Percentiles rank a stretch among this genome's conserved stretches.
Conservation (phyloP, 2,888 invertebrate species). For the Gastrophysa polygoni region DNA sequence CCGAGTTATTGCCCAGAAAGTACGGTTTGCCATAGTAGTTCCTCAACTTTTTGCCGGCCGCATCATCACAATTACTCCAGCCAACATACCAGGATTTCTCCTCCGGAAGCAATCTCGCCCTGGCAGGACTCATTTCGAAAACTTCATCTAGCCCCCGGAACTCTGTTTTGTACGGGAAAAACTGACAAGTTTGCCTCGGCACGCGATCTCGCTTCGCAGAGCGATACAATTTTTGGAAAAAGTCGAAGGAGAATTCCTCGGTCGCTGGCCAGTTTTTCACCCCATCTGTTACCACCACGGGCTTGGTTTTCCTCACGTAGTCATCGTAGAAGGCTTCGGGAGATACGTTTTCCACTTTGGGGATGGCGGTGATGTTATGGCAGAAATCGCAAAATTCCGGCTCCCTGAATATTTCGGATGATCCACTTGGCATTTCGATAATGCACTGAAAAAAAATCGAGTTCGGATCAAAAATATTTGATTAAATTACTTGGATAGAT, state of each 20-base stretch:
- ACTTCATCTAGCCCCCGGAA: conserved; percentile 80
- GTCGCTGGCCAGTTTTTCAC: conserved; percentile 81
- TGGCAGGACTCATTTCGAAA: conserved; percentile 75
- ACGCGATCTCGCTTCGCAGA: not conserved
- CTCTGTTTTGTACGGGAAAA: conserved; percentile 92
- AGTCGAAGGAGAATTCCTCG: conserved; percentile 68
- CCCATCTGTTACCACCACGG: conserved; percentile 86
- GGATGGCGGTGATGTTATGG: conserved; percentile 65
- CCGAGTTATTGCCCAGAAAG: conserved; percentile 84
- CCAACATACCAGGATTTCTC: conserved; percentile 69
- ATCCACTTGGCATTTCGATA: conserved; percentile 50
- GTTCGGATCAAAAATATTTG: not conserved
- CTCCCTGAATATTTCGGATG: conserved; percentile 68
- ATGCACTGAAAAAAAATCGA: conserved; percentile 48
- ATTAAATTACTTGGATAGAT: no score
- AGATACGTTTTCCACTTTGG: conserved; percentile 70
- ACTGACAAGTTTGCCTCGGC: conserved; percentile 72
- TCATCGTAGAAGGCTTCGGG: conserved; percentile 72
- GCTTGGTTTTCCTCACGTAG: conserved; percentile 78
- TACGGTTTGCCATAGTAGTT: conserved; percentile 84
- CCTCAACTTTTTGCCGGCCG: conserved; percentile 77
- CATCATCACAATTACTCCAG: conserved; percentile 93
- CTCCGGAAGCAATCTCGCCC: conserved; percentile 65
- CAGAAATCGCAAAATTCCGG: conserved; percentile 85
- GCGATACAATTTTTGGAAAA: conserved; percentile 79